phyloP scores from a whole-genome alignment of 1,140 invertebrate genomes.

The Campoletis sonorensis region DNA sequence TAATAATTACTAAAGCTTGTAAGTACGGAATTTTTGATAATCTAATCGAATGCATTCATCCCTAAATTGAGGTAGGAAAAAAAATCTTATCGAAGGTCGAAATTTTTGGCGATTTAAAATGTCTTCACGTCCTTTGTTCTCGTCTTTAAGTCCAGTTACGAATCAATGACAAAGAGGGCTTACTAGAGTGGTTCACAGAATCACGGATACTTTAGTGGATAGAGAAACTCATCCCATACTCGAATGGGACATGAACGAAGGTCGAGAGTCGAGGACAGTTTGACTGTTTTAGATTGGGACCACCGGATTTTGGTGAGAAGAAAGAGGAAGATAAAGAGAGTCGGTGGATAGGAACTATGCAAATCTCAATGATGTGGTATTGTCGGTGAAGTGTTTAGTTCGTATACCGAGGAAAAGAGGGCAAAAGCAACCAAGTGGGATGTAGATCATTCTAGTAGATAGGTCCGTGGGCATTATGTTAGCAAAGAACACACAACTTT shows the following conservation, averaged over 20 bases:
- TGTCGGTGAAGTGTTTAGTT: conserved; percentile 1
- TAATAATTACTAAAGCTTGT: too few species aligned
- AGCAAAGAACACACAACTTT: neutral
- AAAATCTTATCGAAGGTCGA: neutral
- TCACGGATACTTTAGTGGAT: conserved; percentile 18
- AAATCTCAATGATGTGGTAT: conserved; percentile 12
- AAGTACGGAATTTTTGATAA: too few species aligned
- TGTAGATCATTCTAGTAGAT: conserved; percentile 21
- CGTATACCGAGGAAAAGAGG: neutral
- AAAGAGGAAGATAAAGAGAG: too few species aligned
- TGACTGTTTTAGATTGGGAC: neutral
- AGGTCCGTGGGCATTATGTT: neutral
- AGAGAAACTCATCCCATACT: neutral
- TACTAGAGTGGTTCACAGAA: conserved; percentile 17
- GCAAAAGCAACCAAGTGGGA: neutral
- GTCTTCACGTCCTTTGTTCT: conserved; percentile 17
- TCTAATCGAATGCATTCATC: too few species aligned
- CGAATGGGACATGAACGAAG: neutral
- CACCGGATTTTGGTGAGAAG: neutral
- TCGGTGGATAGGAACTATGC: neutral
- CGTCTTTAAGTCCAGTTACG: conserved; percentile 8
- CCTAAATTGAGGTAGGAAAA: neutral
- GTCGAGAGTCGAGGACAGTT: conserved; percentile 11
- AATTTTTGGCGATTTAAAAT: conserved; percentile 6
- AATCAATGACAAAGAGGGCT: neutral